Evolutionary conservation across 2,113 vertebrate genomes (phyloP), one percentile per base, ranked within the genome.

Genomic region (Taurulus bubalis): DNA sequence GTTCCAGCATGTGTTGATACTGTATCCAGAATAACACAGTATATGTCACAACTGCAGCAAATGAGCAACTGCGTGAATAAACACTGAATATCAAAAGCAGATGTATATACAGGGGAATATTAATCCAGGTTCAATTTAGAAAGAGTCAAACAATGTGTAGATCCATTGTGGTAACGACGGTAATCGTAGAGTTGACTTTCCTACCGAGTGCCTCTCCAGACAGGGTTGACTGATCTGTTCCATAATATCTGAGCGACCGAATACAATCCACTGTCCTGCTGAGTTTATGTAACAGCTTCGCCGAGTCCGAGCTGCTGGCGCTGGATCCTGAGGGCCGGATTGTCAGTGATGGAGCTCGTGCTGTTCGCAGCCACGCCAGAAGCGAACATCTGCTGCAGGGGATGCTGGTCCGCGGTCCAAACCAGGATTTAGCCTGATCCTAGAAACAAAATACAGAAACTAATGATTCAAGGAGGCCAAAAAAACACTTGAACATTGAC

Each of bases 371-470:
- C 45, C 74, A 55, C 63, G 89, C 90, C 90, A 93, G 82, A 56
- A 90, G 69, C 71, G 64, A 85, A 90, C 83, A 91, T 91, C 90
- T 92, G 90, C 82, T 77, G 84, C 65, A 55, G 74, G 80, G 70
- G 72, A 78, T 81, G 77, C 85, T 68, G 59, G 81, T 85, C 83
- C 82, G 28, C 18, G 8, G 71, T 90, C 90, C 90, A 87, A 84
- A 71, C 62, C 59, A 22, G 82, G 82, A 90, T 90, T 91, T 80
- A 77, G 72, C 45, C 20, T 76, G 71, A 83, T 91, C 87, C 91
- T 92, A 77, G 84, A 90, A 92, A 91, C 80, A 93, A 77, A 89
- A 92, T 59, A 88, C 81, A 90, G 60, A 91, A 85, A 91, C 36
- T 83, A 88, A 92, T 91, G 87, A 92, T 38, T 87, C 64, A 85